These are phyloP conservation scores for Monopterus albus DNA, from an alignment of 2,113 vertebrate genomes.

Conservation along the genomic window DNA sequence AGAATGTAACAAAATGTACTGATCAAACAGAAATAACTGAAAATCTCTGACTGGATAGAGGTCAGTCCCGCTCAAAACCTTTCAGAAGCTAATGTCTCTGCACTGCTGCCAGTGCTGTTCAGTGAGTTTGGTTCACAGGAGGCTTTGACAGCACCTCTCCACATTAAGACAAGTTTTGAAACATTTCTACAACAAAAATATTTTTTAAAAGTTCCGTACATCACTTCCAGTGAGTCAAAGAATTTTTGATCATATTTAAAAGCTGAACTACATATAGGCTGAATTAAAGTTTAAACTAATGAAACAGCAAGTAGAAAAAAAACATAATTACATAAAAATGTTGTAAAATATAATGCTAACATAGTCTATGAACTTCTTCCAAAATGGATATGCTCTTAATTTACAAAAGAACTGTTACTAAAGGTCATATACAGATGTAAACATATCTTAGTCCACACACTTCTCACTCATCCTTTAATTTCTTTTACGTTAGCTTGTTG, in stretches of 20 bases:
- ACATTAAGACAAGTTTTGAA: too few species aligned
- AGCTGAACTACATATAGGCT: neutral
- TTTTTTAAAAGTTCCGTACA: too few species aligned
- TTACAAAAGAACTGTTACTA: conserved; percentile 8
- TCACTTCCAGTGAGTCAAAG: neutral
- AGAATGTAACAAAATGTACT: too few species aligned
- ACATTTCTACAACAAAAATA: too few species aligned
- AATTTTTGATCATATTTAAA: neutral
- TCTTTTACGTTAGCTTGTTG: conserved; percentile 11
- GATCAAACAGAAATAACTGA: too few species aligned
- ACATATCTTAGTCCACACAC: neutral
- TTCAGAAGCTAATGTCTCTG: too few species aligned
- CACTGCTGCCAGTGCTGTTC: too few species aligned
- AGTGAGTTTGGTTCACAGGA: too few species aligned
- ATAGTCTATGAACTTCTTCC: neutral
- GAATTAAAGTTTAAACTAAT: neutral
- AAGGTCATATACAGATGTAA: neutral
- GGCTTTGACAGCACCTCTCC: too few species aligned
- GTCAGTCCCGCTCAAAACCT: too few species aligned
- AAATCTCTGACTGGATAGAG: too few species aligned
- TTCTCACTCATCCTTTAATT: neutral
- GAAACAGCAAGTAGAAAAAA: neutral
- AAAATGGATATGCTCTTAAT: neutral
- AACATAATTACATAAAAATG: neutral
- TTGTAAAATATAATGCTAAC: neutral